Evolutionary conservation across 2,113 vertebrate species (phyloP).

Genomic region (Pteropus alecto): DNA sequence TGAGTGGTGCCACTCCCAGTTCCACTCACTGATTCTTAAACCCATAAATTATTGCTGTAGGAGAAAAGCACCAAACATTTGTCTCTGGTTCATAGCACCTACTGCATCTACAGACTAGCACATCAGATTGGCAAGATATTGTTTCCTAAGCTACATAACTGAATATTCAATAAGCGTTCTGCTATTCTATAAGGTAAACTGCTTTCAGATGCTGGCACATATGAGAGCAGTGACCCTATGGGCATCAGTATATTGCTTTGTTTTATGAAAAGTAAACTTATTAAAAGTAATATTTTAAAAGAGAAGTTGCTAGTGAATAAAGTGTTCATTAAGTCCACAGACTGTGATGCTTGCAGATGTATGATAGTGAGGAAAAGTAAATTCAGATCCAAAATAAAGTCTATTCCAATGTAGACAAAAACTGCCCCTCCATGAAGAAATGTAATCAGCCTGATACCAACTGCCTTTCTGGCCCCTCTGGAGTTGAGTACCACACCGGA

Average conservation of each 20-base stretch:
- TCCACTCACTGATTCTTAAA: neutral
- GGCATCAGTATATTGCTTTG: neutral
- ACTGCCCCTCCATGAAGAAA: neutral
- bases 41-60: neutral
- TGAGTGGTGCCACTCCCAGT: neutral
- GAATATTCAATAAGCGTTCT: neutral
- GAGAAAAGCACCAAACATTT: neutral
- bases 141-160: neutral
- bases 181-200: neutral
- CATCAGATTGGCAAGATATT: neutral
- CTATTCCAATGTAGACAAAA: neutral
- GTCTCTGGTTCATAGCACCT: neutral
- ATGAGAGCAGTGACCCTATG: neutral
- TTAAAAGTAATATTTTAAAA: slow-evolving; percentile 14
- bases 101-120: neutral
- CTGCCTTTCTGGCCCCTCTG: neutral
- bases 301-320: neutral
- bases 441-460: neutral
- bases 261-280: slow-evolving; percentile 19
- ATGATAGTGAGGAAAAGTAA: neutral
- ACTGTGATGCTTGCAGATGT: neutral
- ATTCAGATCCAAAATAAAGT: neutral
- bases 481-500: neutral
- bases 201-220: neutral
- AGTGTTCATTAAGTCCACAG: neutral